Conservation (phyloP, 2,113 vertebrate species). For the Chionodraco myersi region DNA sequence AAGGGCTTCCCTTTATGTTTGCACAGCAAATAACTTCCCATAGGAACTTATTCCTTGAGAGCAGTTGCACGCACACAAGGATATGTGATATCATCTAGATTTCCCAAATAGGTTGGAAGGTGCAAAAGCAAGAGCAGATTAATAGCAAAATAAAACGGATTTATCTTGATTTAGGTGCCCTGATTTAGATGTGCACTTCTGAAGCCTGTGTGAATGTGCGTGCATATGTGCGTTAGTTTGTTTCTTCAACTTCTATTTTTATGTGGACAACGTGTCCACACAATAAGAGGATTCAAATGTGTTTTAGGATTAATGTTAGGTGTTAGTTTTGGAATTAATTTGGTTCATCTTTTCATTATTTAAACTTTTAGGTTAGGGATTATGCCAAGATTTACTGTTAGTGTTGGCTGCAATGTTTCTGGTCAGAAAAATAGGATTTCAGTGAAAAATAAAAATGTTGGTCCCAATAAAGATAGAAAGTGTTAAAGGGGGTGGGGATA, state of each 20-base stretch:
- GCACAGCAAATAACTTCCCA: conserved; percentile 1
- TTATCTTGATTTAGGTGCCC: conserved; percentile 38
- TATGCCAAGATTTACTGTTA: not conserved
- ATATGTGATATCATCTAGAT: conserved; percentile 38
- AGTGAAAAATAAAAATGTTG: not conserved
- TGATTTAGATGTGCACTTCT: not conserved
- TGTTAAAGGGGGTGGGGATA: not conserved
- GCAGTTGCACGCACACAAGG: conserved; percentile 6
- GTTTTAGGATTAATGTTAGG: not conserved
- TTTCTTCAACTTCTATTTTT: not conserved
- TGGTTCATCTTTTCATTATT: not conserved
- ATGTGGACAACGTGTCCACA: not conserved
- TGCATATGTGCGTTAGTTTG: too few species aligned
- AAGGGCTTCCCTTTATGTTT: conserved; percentile 17
- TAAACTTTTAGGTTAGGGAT: not conserved
- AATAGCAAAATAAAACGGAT: conserved; percentile 47
- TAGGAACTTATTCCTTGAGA: conserved; percentile 9
- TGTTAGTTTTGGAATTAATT: not conserved
- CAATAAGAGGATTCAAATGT: not conserved
- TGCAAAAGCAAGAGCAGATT: conserved; percentile 11
- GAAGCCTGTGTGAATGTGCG: not conserved
- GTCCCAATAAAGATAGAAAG: not conserved
- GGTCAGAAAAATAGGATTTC: not conserved
- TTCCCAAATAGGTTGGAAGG: conserved; percentile 38
- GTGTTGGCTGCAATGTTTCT: not conserved